Conservation (phyloP, 2,888 invertebrate species). For the Diadegma fenestrale region DNA sequence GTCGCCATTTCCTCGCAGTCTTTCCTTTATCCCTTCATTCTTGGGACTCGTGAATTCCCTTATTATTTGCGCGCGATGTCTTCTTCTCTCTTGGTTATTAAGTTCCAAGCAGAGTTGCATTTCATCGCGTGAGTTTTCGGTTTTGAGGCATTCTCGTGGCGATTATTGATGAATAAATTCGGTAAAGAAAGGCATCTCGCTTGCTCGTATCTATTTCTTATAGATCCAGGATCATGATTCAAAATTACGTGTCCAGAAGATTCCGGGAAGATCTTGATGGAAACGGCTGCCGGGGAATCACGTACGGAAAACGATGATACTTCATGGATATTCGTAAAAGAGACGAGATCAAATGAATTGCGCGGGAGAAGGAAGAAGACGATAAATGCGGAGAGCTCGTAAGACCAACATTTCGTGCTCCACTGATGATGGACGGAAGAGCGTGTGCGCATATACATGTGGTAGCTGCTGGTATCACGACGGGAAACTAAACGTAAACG, state of each 20-base stretch:
- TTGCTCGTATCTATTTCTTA: slow-evolving; percentile 2
- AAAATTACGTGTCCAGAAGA: slow-evolving; percentile 20
- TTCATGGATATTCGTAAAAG: slow-evolving; percentile 41
- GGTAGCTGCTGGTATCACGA: slow-evolving; percentile 40
- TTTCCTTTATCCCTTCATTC: slow-evolving; percentile 30
- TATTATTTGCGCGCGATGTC: slow-evolving; percentile 34
- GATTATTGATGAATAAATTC: slow-evolving; percentile 1
- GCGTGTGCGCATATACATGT: slow-evolving; percentile 10
- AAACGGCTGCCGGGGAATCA: slow-evolving; percentile 18
- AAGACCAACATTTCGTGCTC: slow-evolving; percentile 56
- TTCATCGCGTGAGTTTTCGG: neutral
- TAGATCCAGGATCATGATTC: slow-evolving; percentile 37
- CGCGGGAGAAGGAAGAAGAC: slow-evolving; percentile 38
- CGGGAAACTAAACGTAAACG: slow-evolving; percentile 75
- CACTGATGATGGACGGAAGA: slow-evolving; percentile 52
- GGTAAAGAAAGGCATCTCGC: neutral
- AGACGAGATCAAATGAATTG: slow-evolving; percentile 51
- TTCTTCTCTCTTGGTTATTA: slow-evolving; percentile 40
- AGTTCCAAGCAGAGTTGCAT: slow-evolving; percentile 3
- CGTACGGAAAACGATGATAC: slow-evolving; percentile 44
- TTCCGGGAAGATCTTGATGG: slow-evolving; percentile 24
- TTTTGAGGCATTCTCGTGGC: too few relatives aligned
- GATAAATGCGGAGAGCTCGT: slow-evolving; percentile 41
- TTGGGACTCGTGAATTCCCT: neutral
- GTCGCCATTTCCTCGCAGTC: slow-evolving; percentile 50